Percentiles rank a stretch among this genome's conserved stretches.
Conservation (phyloP, 53 echinoderm and acorn worm species). For the Zoroaster sp. region DNA sequence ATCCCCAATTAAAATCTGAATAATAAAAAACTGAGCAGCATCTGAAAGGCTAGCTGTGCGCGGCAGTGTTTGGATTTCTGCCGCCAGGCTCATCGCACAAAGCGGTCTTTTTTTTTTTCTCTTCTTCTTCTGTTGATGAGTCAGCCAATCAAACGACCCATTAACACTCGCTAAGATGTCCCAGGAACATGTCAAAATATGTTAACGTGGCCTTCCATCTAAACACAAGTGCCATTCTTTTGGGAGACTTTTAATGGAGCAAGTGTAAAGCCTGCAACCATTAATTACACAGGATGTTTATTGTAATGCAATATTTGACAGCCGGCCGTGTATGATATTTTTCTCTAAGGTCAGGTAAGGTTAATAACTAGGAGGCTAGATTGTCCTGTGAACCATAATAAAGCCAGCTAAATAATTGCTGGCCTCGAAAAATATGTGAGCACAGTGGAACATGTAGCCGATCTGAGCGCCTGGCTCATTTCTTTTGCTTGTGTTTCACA, state of each 20-base stretch:
- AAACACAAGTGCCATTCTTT: conserved; percentile 53
- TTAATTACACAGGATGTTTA: conserved; percentile 56
- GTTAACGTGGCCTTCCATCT: conserved; percentile 39
- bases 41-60: conserved; percentile 22
- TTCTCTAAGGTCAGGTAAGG: conserved; percentile 33
- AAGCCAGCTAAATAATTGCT: conserved; percentile 49
- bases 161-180: conserved; percentile 47
- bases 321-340: conserved; percentile 38
- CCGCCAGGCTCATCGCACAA: conserved; percentile 44
- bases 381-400: conserved; percentile 54
- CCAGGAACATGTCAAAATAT: conserved; percentile 44
- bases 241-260: conserved; percentile 3
- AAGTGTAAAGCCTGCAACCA: conserved; percentile 45
- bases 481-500: neutral
- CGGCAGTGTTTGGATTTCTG: conserved; percentile 26
- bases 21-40: conserved; percentile 43
- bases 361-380: conserved; percentile 44
- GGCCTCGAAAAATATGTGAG: neutral
- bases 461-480: neutral
- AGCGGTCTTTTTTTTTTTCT: conserved; percentile 4
- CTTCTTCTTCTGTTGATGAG: conserved; percentile 22
- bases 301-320: conserved; percentile 59
- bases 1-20: conserved; percentile 43
- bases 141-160: conserved; percentile 54
- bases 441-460: neutral